Evolutionary conservation across 2,888 invertebrate genomes (phyloP).

Genomic region (Drosophila mimica): DNA sequence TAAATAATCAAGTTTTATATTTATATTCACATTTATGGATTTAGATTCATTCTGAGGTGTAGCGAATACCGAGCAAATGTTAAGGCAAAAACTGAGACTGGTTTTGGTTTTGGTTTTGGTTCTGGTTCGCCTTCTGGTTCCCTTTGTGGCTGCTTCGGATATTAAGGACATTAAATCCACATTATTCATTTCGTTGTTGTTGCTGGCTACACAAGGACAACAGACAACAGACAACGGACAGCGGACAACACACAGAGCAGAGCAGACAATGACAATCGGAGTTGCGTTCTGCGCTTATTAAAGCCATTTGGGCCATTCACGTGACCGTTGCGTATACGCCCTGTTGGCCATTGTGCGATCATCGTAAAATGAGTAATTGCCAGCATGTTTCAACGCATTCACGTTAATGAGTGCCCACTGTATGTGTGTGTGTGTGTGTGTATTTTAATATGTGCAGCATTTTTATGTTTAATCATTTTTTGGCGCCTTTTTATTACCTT

Average conservation of each 20-base stretch:
- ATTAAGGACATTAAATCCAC: slow-evolving; percentile 76
- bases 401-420: slow-evolving; percentile 68
- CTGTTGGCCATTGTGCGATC: slow-evolving; percentile 68
- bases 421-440: slow-evolving; percentile 30
- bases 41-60: not conserved
- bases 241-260: slow-evolving; percentile 3
- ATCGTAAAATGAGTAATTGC: slow-evolving; percentile 82
- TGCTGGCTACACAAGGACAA: slow-evolving; percentile 25
- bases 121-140: slow-evolving; percentile 47
- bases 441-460: slow-evolving; percentile 61
- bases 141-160: slow-evolving; percentile 66
- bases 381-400: slow-evolving; percentile 76
- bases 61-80: slow-evolving; percentile 12
- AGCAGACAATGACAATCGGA: slow-evolving; percentile 64
- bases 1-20: not conserved
- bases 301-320: slow-evolving; percentile 68
- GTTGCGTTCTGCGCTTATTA: slow-evolving; percentile 58
- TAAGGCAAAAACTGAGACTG: slow-evolving; percentile 53
- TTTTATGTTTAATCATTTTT: slow-evolving; percentile 79
- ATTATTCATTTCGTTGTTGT: slow-evolving; percentile 66
- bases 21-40: not conserved
- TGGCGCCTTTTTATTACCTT: slow-evolving; percentile 66
- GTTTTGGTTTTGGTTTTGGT: slow-evolving; percentile 34
- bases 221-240: slow-evolving; percentile 6
- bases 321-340: slow-evolving; percentile 68